Evolutionary conservation across 1,140 invertebrate genomes (phyloP), one percentile per base, ranked within the genome.

Genomic region (Eriocheir sinensis): DNA sequence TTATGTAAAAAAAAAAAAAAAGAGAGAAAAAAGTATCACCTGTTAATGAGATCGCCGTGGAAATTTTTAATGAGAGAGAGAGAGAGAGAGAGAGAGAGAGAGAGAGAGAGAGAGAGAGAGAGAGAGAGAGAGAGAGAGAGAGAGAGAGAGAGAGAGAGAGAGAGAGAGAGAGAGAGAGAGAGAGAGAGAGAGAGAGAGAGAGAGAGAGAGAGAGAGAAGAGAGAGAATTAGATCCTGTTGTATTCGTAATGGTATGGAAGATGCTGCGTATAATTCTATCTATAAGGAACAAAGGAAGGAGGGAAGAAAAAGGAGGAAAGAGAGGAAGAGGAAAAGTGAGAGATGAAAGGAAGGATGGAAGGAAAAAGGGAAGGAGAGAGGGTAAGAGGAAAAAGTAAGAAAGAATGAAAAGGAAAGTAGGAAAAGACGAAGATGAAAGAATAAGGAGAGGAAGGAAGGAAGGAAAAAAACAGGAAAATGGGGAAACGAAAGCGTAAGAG

Each of bases 41-140:
- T n/a, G n/a, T n/a, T n/a, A n/a, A n/a, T n/a, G n/a, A n/a, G n/a
- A n/a, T n/a, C n/a, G n/a, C n/a, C n/a, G n/a, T n/a, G n/a, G n/a
- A n/a, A n/a, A n/a, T n/a, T n/a, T n/a, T n/a, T n/a, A n/a, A 44
- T 2, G 9, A 86, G 9, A n/a, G 30, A 86, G 85, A 36, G 30
- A n/a, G 30, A 86, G 85, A 36, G 17, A 72, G 60, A 21, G n/a
- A 72, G 21, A 21, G 8, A 21, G 60, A 72, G 60, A 72, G 60
- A 72, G 21, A 86, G 85, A 86, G 85, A 86, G 85, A 86, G 85
- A 86, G 85, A 86, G 30, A 86, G 30, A 86, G 85, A 86, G 85
- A 86, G 85, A 86, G 85, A 86, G 85, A 86, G 30, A 86, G 30
- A 86, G 85, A 86, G 85, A 86, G 85, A 86, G 85, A 86, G 32